A percentile compares a stretch with the other conserved stretches of the same genome.
Evolutionary conservation across 2,888 invertebrate genomes (phyloP).

Genomic region (Pardosa pseudoannulata): DNA sequence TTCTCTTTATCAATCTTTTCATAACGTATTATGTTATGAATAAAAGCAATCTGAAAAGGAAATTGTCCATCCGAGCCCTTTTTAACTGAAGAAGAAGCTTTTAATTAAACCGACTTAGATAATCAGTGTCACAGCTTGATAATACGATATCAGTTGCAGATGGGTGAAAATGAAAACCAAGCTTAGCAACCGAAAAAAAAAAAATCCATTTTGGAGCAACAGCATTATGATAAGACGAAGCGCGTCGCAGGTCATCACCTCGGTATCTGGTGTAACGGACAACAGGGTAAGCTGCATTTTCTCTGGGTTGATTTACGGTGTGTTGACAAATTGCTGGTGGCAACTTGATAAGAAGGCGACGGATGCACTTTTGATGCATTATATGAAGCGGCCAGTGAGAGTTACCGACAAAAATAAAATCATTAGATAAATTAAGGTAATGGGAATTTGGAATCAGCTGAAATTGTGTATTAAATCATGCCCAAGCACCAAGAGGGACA

Average conservation of each 20-base stretch:
- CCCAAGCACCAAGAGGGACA: too few relatives aligned
- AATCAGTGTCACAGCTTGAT: not conserved
- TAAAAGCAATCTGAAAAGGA: too few relatives aligned
- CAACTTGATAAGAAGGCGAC: not conserved
- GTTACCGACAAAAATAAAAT: too few relatives aligned
- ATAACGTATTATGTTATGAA: too few relatives aligned
- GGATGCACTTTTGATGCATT: not conserved
- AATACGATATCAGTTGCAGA: not conserved
- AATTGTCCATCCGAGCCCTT: too few relatives aligned
- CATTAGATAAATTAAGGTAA: too few relatives aligned
- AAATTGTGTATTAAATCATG: too few relatives aligned
- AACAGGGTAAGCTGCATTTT: not conserved
- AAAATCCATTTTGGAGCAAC: not conserved
- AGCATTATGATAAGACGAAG: not conserved
- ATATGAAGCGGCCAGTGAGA: too few relatives aligned
- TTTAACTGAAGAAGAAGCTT: not conserved
- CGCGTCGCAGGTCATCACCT: not conserved
- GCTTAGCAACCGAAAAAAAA: not conserved
- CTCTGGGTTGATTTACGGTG: not conserved
- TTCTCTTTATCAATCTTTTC: too few relatives aligned
- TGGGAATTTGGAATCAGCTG: too few relatives aligned
- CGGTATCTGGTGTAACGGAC: not conserved
- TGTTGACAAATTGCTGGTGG: conserved; percentile 8
- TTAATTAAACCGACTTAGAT: not conserved
- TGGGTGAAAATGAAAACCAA: not conserved